Base-by-base conservation (phyloP, 2,113 vertebrate species). In the Platysteira castanea region DNA sequence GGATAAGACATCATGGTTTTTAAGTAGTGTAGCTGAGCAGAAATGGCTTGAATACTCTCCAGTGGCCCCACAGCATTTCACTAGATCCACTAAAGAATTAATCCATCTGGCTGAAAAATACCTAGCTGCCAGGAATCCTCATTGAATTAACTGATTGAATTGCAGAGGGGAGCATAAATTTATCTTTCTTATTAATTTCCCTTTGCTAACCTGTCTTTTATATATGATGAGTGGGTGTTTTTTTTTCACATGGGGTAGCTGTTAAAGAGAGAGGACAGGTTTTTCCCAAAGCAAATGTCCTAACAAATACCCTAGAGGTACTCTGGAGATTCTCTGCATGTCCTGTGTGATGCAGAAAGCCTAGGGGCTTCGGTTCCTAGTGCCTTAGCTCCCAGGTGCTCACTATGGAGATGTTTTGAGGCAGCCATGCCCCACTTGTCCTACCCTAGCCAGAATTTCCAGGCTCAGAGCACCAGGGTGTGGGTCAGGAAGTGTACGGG, bases 81-180 rank as follows among this genome's bases (percentile, higher is more conserved):
- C 20, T 46, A 27, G 41, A 27, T 83, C 64, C 35, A 33, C 84
- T 69, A n/a, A 59, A 65, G 7, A 89, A 87, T 69, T 47, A 52
- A 79, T 68, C 41, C 5, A 2, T 65, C 44, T 76, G 68, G 15
- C 76, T 95, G 63, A 89, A 74, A 85, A 93, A 89, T 47, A 74
- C 22, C 47, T 68, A 21, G 17, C 42, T 95, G 59, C 59, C 87
- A 92, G 81, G 56, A 81, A 77, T 23, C 13, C 15, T 91, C 46
- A 83, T 39, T 73, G 89, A 95, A 94, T 61, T 79, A 80, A 94
- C 65, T 37, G 63, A 71, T 53, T 87, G 84, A 87, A 87, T 67
- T 47, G 59, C 37, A 94, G 46, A 80, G 26, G 33, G 28, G 57
- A 84, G 65, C 33, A 65, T 27, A 74, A 70, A 73, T 80, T 73